These are phyloP conservation scores for Yponomeuta sedellus DNA, from an alignment of 2,888 invertebrate species.

Conservation along the genomic window DNA sequence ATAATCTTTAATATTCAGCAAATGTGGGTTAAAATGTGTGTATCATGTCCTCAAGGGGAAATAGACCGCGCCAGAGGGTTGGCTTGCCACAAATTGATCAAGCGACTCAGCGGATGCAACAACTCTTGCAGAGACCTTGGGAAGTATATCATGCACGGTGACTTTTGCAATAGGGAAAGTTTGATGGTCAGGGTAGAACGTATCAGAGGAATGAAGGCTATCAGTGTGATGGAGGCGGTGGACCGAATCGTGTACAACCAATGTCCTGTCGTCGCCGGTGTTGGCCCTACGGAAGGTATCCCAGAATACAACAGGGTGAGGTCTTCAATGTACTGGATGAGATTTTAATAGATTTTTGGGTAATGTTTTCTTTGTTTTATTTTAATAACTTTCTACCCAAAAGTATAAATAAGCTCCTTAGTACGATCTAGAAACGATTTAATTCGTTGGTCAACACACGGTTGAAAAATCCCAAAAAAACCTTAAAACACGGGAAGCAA, in stretches of 20 bases:
- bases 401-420: too few relatives aligned
- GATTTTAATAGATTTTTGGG: conserved; percentile 30
- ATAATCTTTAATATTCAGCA: conserved; percentile 49
- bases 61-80: conserved; percentile 43
- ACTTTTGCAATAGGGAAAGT: conserved; percentile 32
- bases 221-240: conserved; percentile 27
- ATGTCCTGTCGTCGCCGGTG: conserved; percentile 54
- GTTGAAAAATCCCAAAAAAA: too few relatives aligned
- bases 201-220: conserved; percentile 21
- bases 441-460: too few relatives aligned
- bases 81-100: conserved; percentile 42
- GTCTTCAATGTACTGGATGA: conserved; percentile 53
- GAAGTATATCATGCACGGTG: conserved; percentile 42
- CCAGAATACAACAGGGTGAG: conserved; percentile 54
- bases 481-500: too few relatives aligned
- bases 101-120: conserved; percentile 34
- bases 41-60: conserved; percentile 36
- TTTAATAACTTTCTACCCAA: too few relatives aligned
- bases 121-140: conserved; percentile 53
- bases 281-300: conserved; percentile 60
- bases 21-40: conserved; percentile 56
- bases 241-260: conserved; percentile 53
- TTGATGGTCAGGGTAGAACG: conserved; percentile 20
- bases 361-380: not conserved
- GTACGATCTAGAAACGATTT: too few relatives aligned